Conservation (phyloP, 1,140 invertebrate genomes). For the Cherax quadricarinatus region DNA sequence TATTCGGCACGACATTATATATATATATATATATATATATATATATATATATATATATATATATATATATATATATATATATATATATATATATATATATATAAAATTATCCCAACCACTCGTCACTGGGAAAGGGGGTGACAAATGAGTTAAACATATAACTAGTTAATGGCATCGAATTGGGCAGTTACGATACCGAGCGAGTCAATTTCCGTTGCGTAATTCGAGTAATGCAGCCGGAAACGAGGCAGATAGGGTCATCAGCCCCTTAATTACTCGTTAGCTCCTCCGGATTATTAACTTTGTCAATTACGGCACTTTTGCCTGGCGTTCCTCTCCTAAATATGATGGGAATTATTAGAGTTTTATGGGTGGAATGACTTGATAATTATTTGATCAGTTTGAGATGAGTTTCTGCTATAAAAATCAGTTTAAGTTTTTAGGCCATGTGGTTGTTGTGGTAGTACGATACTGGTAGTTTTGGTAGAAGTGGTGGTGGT, state of each 20-base stretch:
- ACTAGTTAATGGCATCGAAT: neutral
- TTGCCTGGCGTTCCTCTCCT: neutral
- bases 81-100: too few species aligned
- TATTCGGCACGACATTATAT: too few species aligned
- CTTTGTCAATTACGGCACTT: conserved; percentile 4
- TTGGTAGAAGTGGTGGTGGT: neutral
- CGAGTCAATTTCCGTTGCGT: neutral
- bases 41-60: too few species aligned
- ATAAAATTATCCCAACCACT: too few species aligned
- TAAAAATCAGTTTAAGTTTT: neutral
- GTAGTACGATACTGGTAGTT: neutral
- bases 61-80: too few species aligned
- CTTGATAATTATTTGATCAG: too few species aligned
- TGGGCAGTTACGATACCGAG: neutral
- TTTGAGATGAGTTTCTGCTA: neutral
- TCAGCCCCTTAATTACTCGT: neutral
- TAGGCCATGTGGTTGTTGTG: neutral
- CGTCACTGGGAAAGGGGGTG: too few species aligned
- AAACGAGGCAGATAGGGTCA: neutral
- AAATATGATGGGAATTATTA: too few species aligned
- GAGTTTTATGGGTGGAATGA: too few species aligned
- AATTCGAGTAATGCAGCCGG: conserved; percentile 6
- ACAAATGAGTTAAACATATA: neutral
- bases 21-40: too few species aligned
- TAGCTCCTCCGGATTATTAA: neutral